Conservation (phyloP, 2,113 vertebrate genomes). For the Albula glossodonta region DNA sequence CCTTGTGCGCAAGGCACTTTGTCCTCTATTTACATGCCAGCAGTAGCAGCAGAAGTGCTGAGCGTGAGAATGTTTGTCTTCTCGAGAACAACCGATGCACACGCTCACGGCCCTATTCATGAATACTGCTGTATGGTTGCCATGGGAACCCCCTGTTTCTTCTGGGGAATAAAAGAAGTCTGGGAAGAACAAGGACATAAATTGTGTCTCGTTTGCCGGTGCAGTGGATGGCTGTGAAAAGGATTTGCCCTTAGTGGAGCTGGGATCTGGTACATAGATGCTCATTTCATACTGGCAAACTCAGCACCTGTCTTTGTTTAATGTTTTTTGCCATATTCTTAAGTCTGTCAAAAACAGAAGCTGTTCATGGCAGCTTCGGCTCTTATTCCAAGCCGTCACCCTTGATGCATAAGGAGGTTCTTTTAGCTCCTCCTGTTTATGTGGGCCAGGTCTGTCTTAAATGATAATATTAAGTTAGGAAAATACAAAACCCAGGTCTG, state of each 20-base stretch:
- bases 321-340: background rate
- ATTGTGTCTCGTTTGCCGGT: conserved; percentile 5
- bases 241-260: background rate
- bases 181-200: conserved; percentile 9
- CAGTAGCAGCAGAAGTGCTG: background rate
- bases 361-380: background rate
- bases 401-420: background rate
- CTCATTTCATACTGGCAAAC: background rate
- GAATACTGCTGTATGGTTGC: conserved; percentile 7
- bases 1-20: background rate
- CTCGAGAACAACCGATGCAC: background rate
- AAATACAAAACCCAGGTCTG: background rate
- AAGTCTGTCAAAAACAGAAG: background rate
- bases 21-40: background rate
- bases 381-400: background rate
- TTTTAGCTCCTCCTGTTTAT: background rate
- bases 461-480: background rate
- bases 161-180: background rate
- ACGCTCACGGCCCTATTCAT: background rate
- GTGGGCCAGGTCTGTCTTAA: background rate
- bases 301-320: background rate
- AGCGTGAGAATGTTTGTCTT: conserved; percentile 8
- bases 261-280: background rate
- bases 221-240: background rate
- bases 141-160: background rate